Evolutionary conservation across 1,140 invertebrate species (phyloP).

Genomic region (Elymnias hypermnestra): DNA sequence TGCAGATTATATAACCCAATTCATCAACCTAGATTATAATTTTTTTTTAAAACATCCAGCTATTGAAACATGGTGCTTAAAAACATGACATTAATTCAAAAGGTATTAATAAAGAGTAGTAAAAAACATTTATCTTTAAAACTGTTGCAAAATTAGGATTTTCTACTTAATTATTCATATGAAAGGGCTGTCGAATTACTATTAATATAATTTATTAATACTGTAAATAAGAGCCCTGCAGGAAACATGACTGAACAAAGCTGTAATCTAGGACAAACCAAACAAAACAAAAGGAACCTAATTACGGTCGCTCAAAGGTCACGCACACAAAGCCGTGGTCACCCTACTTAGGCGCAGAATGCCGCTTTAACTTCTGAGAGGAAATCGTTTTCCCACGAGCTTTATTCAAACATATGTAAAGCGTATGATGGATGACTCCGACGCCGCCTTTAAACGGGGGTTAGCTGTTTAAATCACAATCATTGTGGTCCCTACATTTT

Average conservation of each 20-base stretch:
- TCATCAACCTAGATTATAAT: too few relatives aligned
- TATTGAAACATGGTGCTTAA: too few relatives aligned
- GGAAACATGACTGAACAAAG: not conserved
- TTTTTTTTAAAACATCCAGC: too few relatives aligned
- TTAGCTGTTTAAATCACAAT: constrained; percentile 70
- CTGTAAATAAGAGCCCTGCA: too few relatives aligned
- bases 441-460: constrained; percentile 52
- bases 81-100: too few relatives aligned
- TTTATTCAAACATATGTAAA: constrained; percentile 77
- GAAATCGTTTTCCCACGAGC: constrained; percentile 75
- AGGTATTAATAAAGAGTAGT: too few relatives aligned
- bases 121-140: too few relatives aligned
- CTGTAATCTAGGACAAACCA: constrained; percentile 1
- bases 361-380: constrained; percentile 67
- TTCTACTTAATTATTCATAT: too few relatives aligned
- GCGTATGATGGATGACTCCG: constrained; percentile 72
- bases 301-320: constrained; percentile 19
- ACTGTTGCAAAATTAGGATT: too few relatives aligned
- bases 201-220: too few relatives aligned
- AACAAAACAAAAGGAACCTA: constrained; percentile 11
- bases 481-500: constrained; percentile 57
- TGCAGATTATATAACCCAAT: too few relatives aligned
- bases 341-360: constrained; percentile 46
- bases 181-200: too few relatives aligned
- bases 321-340: constrained; percentile 28